Evolutionary conservation across 30 jellyfish, hydroid and myxozoan species (phyloP).

Genomic region (Turritopsis dohrnii): DNA sequence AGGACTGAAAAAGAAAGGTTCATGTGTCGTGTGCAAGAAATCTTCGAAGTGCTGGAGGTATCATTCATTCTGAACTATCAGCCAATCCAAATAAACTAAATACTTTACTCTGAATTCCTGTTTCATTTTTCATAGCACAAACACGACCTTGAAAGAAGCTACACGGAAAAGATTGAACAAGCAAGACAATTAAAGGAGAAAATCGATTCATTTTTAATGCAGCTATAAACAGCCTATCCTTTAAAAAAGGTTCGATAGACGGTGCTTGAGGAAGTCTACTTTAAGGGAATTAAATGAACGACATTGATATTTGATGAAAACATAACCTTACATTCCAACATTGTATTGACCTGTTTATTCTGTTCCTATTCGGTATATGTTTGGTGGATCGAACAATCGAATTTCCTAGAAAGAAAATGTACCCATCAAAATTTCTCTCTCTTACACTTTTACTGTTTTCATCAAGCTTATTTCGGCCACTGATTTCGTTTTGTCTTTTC

Average conservation of each 20-base stretch:
- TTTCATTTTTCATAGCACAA: background rate
- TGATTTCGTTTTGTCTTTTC: too few relatives aligned
- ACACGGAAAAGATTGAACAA: background rate
- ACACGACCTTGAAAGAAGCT: background rate
- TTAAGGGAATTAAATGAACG: background rate
- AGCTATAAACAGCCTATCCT: background rate
- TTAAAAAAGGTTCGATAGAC: background rate
- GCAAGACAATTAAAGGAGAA: background rate
- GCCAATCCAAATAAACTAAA: too few relatives aligned
- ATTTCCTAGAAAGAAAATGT: too few relatives aligned
- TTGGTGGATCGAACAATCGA: too few relatives aligned
- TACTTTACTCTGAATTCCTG: background rate
- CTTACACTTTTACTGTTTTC: too few relatives aligned
- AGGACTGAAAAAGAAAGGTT: conserved; percentile 6
- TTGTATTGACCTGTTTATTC: background rate
- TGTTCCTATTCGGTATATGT: too few relatives aligned
- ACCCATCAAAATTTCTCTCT: too few relatives aligned
- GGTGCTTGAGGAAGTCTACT: background rate
- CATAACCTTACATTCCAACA: background rate
- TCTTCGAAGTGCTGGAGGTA: background rate
- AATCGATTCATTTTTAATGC: background rate
- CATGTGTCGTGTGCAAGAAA: background rate
- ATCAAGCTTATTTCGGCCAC: too few relatives aligned
- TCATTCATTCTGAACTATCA: background rate
- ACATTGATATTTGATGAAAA: background rate